Base-by-base conservation (phyloP, 1,140 invertebrate genomes). In the Daktulosphaira vitifoliae region DNA sequence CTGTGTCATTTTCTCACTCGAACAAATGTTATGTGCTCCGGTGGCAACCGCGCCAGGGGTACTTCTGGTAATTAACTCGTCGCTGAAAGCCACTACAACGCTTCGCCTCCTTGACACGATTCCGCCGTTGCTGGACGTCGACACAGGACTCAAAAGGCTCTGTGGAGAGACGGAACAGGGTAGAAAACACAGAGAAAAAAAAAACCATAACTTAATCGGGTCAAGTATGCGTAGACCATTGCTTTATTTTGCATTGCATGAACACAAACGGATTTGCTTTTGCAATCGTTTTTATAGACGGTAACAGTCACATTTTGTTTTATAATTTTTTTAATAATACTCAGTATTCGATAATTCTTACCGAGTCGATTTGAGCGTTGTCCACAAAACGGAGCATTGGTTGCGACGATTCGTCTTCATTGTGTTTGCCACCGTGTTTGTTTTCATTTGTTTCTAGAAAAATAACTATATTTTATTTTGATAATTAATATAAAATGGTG, bases 1-100 rank as follows among this genome's bases (percentile, higher is more conserved):
- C 77, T 92, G 89, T 0, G 88, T 90, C 81, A 88, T 91, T 74
- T 91, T 91, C 72, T 92, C 89, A 49, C 84, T 88, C 20, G 86
- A 89, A 74, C 87, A 89, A 16, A 90, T 80, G 71, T 88, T 88
- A 81, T 78, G 70, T 9, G 25, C 56, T 9, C 18, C 68, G 39
- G 70, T 70, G 9, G 48, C 66, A 23, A 69, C 54, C 13, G 68
- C 39, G 71, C 66, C n/a, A 74, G 73, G 66, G 71, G 71, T 25
- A 74, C 71, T 42, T 72, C 72, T 18, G 75, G 67, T 76, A 70
- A 29, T 74, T 72, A 68, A 75, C 74, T 62, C 56, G 42, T 76
- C 74, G 68, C 72, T 76, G 65, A 71, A 51, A 18, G 50, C 50
- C 52, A 46, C 48, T 20, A 53, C 39, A 25, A 59, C 20, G 53